Evolutionary conservation across 2,797 vertebrate species (phyloP), one percentile per base, ranked within the genome.

Genomic region (Brachyrhaphis roseni): DNA sequence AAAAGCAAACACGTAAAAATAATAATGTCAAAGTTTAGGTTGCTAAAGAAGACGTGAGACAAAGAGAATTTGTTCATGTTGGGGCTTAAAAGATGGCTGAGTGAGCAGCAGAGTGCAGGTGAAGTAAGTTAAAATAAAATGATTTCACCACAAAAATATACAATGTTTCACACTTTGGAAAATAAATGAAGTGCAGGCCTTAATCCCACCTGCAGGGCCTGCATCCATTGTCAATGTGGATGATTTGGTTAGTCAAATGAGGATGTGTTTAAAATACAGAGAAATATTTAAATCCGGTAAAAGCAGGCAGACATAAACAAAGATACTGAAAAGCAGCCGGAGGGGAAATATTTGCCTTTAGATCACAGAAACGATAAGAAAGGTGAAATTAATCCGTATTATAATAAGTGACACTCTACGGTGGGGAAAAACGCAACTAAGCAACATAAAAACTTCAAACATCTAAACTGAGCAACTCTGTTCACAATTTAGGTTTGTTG

Each of bases 201-300:
- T 82, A 43, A 78, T 80, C 68, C 66, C 51, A 28, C 39, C 26
- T 20, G 47, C 31, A 36, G 16, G 16, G 12, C 12, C 57, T 70
- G 51, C 39, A 78, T 73, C 11, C n/a, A 80, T 77, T 72, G 0
- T n/a, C 31, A 31, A 79, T 84, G 45, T 62, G 41, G 59, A 70
- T 76, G 23, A 78, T 86, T 80, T 83, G 68, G 47, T 77, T 84
- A 85, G 20, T 78, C 74, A 82, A 82, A 88, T 81, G 23, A 72
- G 74, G 20, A 3, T 51, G 28, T 26, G 72, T 66, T 39, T 39
- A 68, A 43, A 51, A 80, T 34, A 43, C 43, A 31, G 41, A 53
- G 11, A 15, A 55, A 71, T 28, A 73, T 80, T 77, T 76, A 41
- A 74, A 76, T 66, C 71, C 1, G 73, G 72, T 43, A 47, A 74